These are phyloP conservation scores for Dasysyrphus albostriatus DNA, from an alignment of 2,888 invertebrate species.

Conservation along the genomic window DNA sequence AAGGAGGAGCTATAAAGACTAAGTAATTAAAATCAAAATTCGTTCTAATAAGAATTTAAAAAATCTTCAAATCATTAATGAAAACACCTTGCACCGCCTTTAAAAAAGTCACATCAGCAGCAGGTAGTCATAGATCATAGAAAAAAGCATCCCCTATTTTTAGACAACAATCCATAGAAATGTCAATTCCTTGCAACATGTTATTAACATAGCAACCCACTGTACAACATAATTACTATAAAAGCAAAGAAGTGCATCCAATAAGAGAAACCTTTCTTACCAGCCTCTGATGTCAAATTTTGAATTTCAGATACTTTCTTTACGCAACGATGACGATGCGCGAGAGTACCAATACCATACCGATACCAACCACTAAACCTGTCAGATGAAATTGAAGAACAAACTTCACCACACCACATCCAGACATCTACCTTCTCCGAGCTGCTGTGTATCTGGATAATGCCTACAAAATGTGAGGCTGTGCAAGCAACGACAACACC, in stretches of 20 bases:
- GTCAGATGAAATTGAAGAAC: neutral
- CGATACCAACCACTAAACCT: neutral
- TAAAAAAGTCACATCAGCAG: neutral
- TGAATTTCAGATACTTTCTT: constrained; percentile 28
- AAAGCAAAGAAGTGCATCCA: constrained; percentile 25
- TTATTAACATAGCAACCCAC: constrained; percentile 57
- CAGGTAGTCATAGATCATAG: neutral
- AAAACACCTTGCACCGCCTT: no score
- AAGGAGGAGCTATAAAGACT: no score
- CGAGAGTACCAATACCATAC: constrained; percentile 41
- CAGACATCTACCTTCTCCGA: constrained; percentile 29
- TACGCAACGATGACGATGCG: constrained; percentile 54
- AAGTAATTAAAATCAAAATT: no score
- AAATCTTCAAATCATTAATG: no score
- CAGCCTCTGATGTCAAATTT: constrained; percentile 33
- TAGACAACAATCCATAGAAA: neutral
- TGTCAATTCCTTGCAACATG: constrained; percentile 32
- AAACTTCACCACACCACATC: constrained; percentile 54
- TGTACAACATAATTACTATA: neutral
- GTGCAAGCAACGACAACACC: constrained; percentile 61
- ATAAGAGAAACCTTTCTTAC: constrained; percentile 61
- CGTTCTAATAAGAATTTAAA: no score
- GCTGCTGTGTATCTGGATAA: constrained; percentile 57
- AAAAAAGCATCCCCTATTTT: neutral
- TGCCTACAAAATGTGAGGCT: constrained; percentile 62